Evolutionary conservation across 2,113 vertebrate species (phyloP).

Genomic region (Meleagris gallopavo): DNA sequence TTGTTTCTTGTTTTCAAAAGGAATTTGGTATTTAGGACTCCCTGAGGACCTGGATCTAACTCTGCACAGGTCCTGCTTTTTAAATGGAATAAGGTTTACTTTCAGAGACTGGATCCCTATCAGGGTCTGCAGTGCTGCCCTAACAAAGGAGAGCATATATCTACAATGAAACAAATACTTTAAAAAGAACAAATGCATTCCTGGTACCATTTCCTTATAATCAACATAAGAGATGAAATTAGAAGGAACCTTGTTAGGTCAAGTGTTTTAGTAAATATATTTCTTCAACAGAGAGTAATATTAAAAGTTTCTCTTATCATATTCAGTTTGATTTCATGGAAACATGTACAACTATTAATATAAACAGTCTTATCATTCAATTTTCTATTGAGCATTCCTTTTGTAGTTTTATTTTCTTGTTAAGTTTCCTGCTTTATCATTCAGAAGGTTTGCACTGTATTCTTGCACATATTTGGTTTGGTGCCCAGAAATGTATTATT

Average conservation of each 20-base stretch:
- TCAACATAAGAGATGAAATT: background rate
- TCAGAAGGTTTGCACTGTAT: constrained; percentile 56
- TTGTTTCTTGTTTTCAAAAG: background rate
- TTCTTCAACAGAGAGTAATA: background rate
- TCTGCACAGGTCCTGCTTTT: background rate
- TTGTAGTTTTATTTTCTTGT: constrained; percentile 50
- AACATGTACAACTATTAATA: background rate
- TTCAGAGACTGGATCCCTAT: background rate
- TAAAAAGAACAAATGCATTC: background rate
- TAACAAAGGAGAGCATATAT: background rate
- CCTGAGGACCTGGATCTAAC: background rate
- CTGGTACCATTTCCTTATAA: background rate
- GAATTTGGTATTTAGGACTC: background rate
- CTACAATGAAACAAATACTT: background rate
- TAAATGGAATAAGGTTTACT: background rate
- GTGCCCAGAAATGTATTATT: constrained; percentile 73
- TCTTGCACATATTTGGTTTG: constrained; percentile 68
- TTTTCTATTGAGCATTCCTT: constrained; percentile 18
- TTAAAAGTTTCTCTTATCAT: background rate
- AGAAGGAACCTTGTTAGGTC: background rate
- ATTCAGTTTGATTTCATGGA: constrained; percentile 36
- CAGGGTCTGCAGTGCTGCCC: background rate
- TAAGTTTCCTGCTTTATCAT: constrained; percentile 52
- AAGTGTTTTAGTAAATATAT: background rate
- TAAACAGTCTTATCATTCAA: background rate